These are phyloP conservation scores for Hybognathus amarus DNA, from an alignment of 2,797 vertebrate species.

Conservation along the genomic window DNA sequence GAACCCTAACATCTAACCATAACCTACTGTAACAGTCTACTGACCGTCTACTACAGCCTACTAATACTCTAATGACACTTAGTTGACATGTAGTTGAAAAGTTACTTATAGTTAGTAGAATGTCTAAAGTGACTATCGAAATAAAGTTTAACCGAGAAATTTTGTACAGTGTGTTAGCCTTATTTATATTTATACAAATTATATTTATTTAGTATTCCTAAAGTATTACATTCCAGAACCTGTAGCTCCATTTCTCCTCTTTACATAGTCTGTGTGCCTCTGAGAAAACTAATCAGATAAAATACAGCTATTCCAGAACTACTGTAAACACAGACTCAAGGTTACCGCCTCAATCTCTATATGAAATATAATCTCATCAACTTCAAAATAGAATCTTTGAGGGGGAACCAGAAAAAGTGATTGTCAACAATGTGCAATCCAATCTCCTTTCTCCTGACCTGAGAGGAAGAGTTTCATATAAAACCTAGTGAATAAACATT, in stretches of 20 bases:
- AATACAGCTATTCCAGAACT: conserved; percentile 19
- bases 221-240: conserved; percentile 40
- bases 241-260: conserved; percentile 16
- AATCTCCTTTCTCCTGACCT: conserved; percentile 41
- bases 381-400: conserved; percentile 43
- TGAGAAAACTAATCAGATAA: conserved; percentile 51
- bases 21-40: too few relatives aligned
- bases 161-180: background rate
- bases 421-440: conserved; percentile 48
- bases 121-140: too few relatives aligned
- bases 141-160: too few relatives aligned
- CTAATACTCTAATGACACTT: too few relatives aligned
- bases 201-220: conserved; percentile 16
- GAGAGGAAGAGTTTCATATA: background rate
- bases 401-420: conserved; percentile 37
- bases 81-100: too few relatives aligned
- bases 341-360: conserved; percentile 47
- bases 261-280: conserved; percentile 32
- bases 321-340: conserved; percentile 48
- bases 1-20: too few relatives aligned
- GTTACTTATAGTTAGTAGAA: too few relatives aligned
- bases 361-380: conserved; percentile 54
- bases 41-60: too few relatives aligned
- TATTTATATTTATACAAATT: background rate
- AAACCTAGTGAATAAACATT: conserved; percentile 29